Evolutionary conservation across 2,888 invertebrate genomes (phyloP), one percentile per base, ranked within the genome.

Genomic region (Gastrophysa polygoni): DNA sequence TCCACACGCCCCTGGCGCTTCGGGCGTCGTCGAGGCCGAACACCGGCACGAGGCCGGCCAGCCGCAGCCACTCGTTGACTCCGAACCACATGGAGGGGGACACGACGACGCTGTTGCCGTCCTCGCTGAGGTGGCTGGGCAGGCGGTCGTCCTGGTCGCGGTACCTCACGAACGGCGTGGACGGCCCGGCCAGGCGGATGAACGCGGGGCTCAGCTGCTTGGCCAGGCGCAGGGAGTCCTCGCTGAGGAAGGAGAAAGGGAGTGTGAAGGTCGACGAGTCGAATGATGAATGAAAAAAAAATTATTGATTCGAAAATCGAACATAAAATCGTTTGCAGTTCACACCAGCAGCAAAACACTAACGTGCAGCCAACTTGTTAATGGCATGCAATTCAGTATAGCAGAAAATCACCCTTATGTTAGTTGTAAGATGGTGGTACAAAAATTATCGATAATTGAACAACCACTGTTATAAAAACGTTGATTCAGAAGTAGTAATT

Each of bases 101-200:
- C 17, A 81, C 73, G n/a, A 70, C 69, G 3, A 80, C 67, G 59
- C 66, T 68, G 17, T 71, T 68, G 7, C 67, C 62, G 20, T 70
- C 67, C 14, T 69, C 67, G 8, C 63, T 61, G 11, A 57, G 62
- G 21, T 47, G 47, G 17, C 57, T 59, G 1, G 16, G 43, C 10
- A 55, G 46, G 51, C 65, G 69, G 17, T 72, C 69, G 24, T 76
- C 73, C 24, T 68, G 59, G 44, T 75, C 74, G 6, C 72, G 52
- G 59, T 75, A 77, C 67, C 71, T 70, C 64, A 86, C 80, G 54
- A 80, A 80, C 1, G 85, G 81, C 1, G 88, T 88, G 54, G 85
- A 86, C 0, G 89, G 89, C 0, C 92, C 92, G 16, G 89, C 89
- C 47, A 94, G 84, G 55, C 92, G 85, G 1, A 94, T 79, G 78